A percentile compares a stretch with the other conserved stretches of the same genome.
phyloP scores from a whole-genome alignment of 2,797 vertebrate genomes.

The Pteropus rufus region DNA sequence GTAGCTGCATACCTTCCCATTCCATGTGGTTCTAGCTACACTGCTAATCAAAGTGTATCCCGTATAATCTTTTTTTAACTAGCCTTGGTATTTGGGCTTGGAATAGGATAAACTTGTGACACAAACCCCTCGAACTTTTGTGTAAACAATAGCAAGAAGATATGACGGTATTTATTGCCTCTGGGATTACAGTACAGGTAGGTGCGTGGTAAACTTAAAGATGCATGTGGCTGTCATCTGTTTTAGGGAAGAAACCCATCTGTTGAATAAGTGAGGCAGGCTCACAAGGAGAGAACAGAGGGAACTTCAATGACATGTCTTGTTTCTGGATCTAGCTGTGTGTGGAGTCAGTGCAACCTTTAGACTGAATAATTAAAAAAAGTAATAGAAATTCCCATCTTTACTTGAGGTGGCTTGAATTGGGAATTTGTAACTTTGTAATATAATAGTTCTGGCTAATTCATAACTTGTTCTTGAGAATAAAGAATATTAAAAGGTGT shows the following conservation, averaged over 20 bases:
- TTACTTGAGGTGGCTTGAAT: background rate
- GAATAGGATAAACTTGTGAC: background rate
- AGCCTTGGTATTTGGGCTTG: background rate
- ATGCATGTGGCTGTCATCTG: background rate
- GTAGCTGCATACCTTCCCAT: background rate
- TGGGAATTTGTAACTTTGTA: background rate
- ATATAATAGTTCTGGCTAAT: background rate
- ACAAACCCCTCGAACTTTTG: background rate
- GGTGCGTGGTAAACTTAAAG: background rate
- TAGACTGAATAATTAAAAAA: background rate
- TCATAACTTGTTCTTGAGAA: background rate
- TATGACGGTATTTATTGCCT: background rate
- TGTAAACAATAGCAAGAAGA: background rate
- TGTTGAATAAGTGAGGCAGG: background rate
- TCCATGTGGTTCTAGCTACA: background rate
- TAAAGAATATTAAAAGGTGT: background rate
- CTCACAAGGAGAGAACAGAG: background rate
- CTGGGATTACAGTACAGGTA: background rate
- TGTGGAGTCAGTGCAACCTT: background rate
- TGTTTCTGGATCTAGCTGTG: background rate
- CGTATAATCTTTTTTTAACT: background rate
- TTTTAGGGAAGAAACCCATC: background rate
- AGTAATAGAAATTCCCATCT: background rate
- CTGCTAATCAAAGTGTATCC: background rate
- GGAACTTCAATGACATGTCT: background rate